Evolutionary conservation across 2,113 vertebrate species (phyloP).

Genomic region (Mormyrus lacerda): DNA sequence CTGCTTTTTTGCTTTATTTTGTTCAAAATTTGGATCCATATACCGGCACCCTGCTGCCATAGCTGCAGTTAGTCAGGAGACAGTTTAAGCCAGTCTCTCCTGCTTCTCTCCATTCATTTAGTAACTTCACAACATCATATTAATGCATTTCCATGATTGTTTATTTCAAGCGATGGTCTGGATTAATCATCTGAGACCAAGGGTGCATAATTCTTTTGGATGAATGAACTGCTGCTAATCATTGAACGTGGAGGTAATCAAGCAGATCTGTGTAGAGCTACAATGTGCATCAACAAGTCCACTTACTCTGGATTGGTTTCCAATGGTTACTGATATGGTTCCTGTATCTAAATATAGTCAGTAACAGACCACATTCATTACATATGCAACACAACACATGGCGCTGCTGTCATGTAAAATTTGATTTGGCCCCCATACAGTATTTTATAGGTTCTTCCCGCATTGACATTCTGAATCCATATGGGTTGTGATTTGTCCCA

Average conservation of each 20-base stretch:
- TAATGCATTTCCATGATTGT: not conserved
- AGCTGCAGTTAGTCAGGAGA: conserved; percentile 15
- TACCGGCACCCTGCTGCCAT: not conserved
- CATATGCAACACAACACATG: not conserved
- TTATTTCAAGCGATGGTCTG: not conserved
- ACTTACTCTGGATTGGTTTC: not conserved
- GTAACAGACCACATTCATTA: not conserved
- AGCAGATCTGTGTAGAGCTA: not conserved
- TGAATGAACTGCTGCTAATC: not conserved
- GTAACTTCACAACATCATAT: not conserved
- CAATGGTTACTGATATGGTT: not conserved
- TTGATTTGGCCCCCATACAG: not conserved
- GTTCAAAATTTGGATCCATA: conserved; percentile 16
- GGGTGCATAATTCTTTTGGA: not conserved
- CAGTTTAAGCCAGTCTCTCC: not conserved
- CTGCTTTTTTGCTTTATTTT: conserved; percentile 15
- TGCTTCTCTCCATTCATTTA: conserved; percentile 4
- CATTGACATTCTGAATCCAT: not conserved
- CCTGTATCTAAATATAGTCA: not conserved
- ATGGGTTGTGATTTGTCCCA: not conserved
- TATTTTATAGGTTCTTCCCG: not conserved
- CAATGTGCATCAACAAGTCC: not conserved
- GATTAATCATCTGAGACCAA: not conserved
- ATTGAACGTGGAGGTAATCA: not conserved
- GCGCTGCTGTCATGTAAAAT: not conserved